Base-by-base conservation (phyloP, 2,797 vertebrate species). In the Anisognathus igniventris region DNA sequence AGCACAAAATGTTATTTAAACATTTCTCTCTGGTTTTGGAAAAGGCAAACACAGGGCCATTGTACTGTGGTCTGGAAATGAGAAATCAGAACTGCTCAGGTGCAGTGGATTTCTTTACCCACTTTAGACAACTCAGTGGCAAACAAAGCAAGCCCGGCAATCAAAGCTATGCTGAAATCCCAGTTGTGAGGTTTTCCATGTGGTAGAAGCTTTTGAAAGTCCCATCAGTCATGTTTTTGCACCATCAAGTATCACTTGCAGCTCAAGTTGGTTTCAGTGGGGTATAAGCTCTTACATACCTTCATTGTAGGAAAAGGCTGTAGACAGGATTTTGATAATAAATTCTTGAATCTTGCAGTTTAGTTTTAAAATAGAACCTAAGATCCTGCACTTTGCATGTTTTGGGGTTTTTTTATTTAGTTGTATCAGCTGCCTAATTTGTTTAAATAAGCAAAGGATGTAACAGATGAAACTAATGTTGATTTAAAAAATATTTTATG, bases 1-100 rank as follows among this genome's bases (percentile, higher is more conserved):
- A 95, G 60, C 48, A 81, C 50, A 90, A 96, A 75, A 68, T 88
- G 88, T 94, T 86, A 92, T 77, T 82, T 92, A 91, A 94, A 92
- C 28, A 71, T 42, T 83, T 86, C 73, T 80, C 57, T 89, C 54
- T 57, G 40, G 25, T 90, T 92, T 78, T 91, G 79, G 50, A 91
- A 67, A 92, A 86, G 71, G 45, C 44, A 96, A 88, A 94, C 82
- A 84, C 39, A 76, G 53, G n/a, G 14, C 48, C 56, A 61, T 70
- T 82, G 70, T 77, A 45, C 14, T 37, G 28, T 25, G 16, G 44
- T 39, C 51, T 68, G n/a, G 62, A 60, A 90, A 85, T 19, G 47
- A 92, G 83, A 94, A 74, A 95, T 56, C 25, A 80, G 57, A 90
- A 72, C 80, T 77, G 51, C 39, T 80, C 56, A 81, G 79, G 71